Conservation (phyloP, 2,888 invertebrate species). For the Lissonota sp. region DNA sequence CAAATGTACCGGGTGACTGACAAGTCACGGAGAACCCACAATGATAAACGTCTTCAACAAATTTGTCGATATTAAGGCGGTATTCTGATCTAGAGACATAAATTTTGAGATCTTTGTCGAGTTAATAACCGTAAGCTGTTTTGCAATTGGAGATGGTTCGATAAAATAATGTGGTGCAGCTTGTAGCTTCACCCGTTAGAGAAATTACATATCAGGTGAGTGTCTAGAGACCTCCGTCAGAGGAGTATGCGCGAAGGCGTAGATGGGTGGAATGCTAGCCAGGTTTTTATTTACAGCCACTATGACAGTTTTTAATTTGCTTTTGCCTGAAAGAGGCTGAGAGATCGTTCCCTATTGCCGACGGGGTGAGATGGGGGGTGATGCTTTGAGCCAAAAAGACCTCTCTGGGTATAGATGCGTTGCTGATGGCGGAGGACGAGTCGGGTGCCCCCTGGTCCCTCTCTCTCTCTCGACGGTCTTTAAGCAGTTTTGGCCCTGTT, state of each 20-base stretch:
- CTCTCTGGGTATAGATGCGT: conserved; percentile 35
- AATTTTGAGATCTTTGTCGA: not conserved
- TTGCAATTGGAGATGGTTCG: not conserved
- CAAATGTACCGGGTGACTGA: conserved; percentile 76
- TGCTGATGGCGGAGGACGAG: conserved; percentile 63
- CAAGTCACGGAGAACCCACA: conserved; percentile 9
- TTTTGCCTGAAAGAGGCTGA: conserved; percentile 75
- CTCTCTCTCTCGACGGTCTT: conserved; percentile 72
- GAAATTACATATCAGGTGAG: conserved; percentile 77
- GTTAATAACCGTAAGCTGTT: not conserved
- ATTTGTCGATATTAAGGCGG: not conserved
- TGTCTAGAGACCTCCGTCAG: conserved; percentile 80
- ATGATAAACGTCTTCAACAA: conserved; percentile 20
- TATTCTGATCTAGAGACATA: not conserved
- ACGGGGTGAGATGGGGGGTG: not conserved
- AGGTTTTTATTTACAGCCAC: conserved; percentile 83
- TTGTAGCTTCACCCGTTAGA: conserved; percentile 76
- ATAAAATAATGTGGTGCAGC: not conserved
- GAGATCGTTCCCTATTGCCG: conserved; percentile 60
- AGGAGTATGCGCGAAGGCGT: conserved; percentile 69
- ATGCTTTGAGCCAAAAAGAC: conserved; percentile 39
- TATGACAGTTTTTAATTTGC: conserved; percentile 84
- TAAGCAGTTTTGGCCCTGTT: conserved; percentile 82
- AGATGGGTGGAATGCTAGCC: conserved; percentile 81
- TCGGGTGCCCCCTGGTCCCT: conserved; percentile 61